Conservation (phyloP, 1,140 invertebrate species). For the Drosophila sturtevanti region DNA sequence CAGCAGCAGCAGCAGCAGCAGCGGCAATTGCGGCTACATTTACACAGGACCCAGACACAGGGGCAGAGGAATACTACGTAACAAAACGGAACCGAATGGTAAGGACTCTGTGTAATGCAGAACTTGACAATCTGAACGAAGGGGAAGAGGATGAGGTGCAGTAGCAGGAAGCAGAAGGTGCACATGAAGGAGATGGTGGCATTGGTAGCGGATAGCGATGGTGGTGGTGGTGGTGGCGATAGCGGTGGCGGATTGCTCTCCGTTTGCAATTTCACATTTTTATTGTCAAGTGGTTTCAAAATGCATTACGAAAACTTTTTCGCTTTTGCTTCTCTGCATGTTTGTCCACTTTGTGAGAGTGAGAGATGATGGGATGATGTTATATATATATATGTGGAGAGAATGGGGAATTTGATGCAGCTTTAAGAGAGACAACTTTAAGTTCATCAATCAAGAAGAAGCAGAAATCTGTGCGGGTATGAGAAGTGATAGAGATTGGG, state of each 20-base stretch:
- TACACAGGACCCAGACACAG: not conserved
- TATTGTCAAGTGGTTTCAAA: constrained; percentile 76
- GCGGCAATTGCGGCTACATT: not conserved
- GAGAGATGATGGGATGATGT: too few species aligned
- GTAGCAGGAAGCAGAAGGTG: not conserved
- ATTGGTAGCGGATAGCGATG: constrained; percentile 15
- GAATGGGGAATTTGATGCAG: not conserved
- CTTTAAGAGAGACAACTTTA: constrained; percentile 45
- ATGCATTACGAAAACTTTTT: constrained; percentile 51
- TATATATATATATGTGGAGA: not conserved
- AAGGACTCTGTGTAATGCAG: not conserved
- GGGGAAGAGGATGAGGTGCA: not conserved
- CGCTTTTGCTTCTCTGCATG: constrained; percentile 5
- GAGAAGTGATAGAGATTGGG: not conserved
- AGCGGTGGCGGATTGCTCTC: constrained; percentile 45
- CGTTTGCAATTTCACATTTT: constrained; percentile 66
- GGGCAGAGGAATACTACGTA: not conserved
- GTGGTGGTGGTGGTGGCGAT: constrained; percentile 11
- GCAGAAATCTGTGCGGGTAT: constrained; percentile 5
- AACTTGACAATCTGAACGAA: constrained; percentile 1
- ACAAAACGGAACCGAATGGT: not conserved
- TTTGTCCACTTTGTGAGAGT: not conserved
- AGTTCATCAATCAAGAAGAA: constrained; percentile 55
- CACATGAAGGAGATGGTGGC: not conserved
- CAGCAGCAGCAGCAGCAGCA: too few species aligned